A percentile compares a stretch with the other conserved stretches of the same genome.
Conservation (phyloP, 2,113 vertebrate genomes). For the Alligator mississippiensis region DNA sequence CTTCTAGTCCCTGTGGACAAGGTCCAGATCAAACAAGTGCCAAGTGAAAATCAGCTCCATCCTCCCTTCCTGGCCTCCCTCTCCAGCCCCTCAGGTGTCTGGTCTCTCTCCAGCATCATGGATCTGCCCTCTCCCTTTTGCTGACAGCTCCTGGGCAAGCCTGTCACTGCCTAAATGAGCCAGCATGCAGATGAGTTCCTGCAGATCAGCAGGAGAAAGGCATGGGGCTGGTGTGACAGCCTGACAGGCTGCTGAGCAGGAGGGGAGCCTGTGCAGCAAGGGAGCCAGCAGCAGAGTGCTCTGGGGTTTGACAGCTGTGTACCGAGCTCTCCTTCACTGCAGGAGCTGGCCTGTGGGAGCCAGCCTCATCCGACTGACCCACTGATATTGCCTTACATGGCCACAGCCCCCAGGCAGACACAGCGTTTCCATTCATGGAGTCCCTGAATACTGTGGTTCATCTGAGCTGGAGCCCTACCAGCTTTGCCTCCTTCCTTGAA, state of each 20-base stretch:
- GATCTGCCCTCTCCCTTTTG: too few species aligned
- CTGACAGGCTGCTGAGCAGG: accelerated
- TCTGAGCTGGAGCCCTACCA: neutral
- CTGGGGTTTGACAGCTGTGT: constrained; percentile 30
- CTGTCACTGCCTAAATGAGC: too few species aligned
- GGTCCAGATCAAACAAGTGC: too few species aligned
- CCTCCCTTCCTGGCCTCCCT: too few species aligned
- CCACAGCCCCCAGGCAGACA: accelerated
- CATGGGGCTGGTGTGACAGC: too few species aligned
- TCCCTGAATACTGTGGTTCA: accelerated
- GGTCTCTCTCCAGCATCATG: too few species aligned
- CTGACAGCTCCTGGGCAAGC: too few species aligned
- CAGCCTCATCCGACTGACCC: accelerated
- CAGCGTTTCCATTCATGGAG: neutral
- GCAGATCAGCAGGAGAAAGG: too few species aligned
- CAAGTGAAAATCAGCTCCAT: too few species aligned
- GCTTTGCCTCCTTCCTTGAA: accelerated
- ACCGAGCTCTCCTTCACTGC: neutral
- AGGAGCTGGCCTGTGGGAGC: neutral
- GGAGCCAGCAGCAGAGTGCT: accelerated
- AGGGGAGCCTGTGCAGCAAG: accelerated
- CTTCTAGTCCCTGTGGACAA: too few species aligned
- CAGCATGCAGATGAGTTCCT: too few species aligned
- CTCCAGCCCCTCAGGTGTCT: too few species aligned
- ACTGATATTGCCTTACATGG: constrained; percentile 49